These are phyloP conservation scores for Pelobates fuscus DNA, from an alignment of 2,113 vertebrate genomes.

Conservation along the genomic window DNA sequence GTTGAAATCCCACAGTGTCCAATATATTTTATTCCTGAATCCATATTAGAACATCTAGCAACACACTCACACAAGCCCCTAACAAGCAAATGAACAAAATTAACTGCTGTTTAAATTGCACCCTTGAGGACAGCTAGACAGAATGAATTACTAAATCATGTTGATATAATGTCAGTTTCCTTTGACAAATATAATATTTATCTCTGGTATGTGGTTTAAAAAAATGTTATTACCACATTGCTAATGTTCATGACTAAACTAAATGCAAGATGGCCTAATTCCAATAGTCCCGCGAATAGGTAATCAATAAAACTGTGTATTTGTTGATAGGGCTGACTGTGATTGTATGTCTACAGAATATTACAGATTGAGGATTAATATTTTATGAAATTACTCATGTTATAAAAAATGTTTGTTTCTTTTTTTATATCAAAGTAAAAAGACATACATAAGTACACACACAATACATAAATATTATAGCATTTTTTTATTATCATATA, in stretches of 20 bases:
- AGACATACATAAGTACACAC: too few species aligned
- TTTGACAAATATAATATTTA: neutral
- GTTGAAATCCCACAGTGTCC: neutral
- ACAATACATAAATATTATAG: too few species aligned
- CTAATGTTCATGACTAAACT: neutral
- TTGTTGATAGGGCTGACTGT: neutral
- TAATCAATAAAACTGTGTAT: too few species aligned
- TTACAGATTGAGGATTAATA: too few species aligned
- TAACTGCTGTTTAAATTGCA: slow-evolving; percentile 8
- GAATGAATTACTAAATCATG: neutral
- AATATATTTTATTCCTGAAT: slow-evolving; percentile 2
- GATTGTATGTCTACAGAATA: neutral
- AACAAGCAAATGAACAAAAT: slow-evolving; percentile 7
- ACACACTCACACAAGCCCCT: neutral
- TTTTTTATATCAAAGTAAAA: too few species aligned
- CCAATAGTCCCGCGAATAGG: too few species aligned
- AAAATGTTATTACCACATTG: slow-evolving; percentile 5
- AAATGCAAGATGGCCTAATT: too few species aligned
- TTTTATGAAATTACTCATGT: too few species aligned
- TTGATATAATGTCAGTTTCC: slow-evolving; percentile 1
- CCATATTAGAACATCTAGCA: neutral
- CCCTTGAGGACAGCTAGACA: neutral
- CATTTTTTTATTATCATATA: too few species aligned
- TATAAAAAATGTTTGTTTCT: too few species aligned
- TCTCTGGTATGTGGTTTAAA: neutral